Evolutionary conservation across 2,888 invertebrate genomes (phyloP).

Genomic region (Lepidonotus clava): DNA sequence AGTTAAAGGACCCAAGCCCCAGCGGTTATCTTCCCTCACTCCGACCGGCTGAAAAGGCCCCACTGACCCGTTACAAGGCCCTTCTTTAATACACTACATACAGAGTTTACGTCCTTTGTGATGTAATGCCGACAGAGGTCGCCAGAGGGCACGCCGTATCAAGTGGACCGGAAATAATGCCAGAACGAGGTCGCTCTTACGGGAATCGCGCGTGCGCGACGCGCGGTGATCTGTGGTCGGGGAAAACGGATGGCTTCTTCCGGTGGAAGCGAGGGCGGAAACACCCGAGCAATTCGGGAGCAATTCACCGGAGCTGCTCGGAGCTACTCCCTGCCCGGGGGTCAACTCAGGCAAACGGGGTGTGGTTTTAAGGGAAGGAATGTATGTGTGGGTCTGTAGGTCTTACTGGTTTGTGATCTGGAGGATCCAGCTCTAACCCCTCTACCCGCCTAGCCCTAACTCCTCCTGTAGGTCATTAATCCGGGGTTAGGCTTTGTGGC

Average conservation of each 20-base stretch:
- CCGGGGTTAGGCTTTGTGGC: neutral
- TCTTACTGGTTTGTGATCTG: neutral
- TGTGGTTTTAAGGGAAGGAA: neutral
- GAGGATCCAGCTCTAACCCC: too few species aligned
- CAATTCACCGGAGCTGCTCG: neutral
- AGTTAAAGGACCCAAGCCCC: too few species aligned
- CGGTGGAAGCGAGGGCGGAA: neutral
- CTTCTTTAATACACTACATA: too few species aligned
- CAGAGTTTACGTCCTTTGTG: too few species aligned
- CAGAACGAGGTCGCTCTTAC: neutral
- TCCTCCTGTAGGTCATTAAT: neutral
- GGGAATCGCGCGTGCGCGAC: neutral
- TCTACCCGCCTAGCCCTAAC: too few species aligned
- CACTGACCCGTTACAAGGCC: too few species aligned
- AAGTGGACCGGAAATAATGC: neutral
- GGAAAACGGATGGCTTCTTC: constrained; percentile 8
- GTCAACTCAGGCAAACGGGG: too few species aligned
- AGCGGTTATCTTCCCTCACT: too few species aligned
- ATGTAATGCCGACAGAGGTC: neutral
- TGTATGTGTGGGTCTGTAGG: neutral
- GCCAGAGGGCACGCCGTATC: neutral
- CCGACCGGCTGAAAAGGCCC: too few species aligned
- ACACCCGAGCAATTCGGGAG: neutral
- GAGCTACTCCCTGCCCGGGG: too few species aligned
- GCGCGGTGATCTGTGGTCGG: neutral